These are phyloP conservation scores for Cryptotermes secundus DNA, from an alignment of 1,140 invertebrate genomes.

Conservation along the genomic window DNA sequence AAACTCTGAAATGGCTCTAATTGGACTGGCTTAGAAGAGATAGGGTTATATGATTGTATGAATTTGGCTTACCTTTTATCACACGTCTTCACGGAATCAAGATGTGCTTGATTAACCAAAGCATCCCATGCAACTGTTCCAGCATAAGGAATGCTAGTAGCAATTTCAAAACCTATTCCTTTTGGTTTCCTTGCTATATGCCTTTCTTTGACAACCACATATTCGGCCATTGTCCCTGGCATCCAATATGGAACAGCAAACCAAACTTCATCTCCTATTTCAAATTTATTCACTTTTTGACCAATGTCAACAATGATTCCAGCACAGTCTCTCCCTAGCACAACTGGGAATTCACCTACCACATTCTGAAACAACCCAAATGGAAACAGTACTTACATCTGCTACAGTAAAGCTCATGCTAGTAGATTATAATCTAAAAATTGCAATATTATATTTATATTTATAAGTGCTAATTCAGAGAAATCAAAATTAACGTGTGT, in stretches of 20 bases:
- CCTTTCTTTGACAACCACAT: slow-evolving; percentile 58
- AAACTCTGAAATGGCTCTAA: too few species aligned
- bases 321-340: slow-evolving; percentile 67
- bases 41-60: too few species aligned
- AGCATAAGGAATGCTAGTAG: slow-evolving; percentile 69
- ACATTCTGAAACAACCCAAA: slow-evolving; percentile 45
- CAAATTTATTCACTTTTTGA: slow-evolving; percentile 56
- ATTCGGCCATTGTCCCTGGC: slow-evolving; percentile 61
- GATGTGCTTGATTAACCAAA: slow-evolving; percentile 55
- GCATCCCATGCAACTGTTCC: slow-evolving; percentile 67
- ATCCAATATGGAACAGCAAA: slow-evolving; percentile 59
- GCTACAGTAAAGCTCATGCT: too few species aligned
- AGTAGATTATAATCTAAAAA: too few species aligned
- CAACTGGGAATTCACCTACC: slow-evolving; percentile 55
- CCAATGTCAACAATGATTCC: slow-evolving; percentile 67
- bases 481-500: too few species aligned
- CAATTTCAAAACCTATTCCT: slow-evolving; percentile 64
- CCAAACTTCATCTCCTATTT: slow-evolving; percentile 67
- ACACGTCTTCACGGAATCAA: slow-evolving; percentile 54
- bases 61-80: slow-evolving; percentile 55
- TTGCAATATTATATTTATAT: too few species aligned
- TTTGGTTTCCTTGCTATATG: slow-evolving; percentile 64
- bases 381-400: neutral
- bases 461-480: too few species aligned
- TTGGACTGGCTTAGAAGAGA: too few species aligned